Conservation (phyloP, 2,888 invertebrate species). For the Balanococcus diminutus region DNA sequence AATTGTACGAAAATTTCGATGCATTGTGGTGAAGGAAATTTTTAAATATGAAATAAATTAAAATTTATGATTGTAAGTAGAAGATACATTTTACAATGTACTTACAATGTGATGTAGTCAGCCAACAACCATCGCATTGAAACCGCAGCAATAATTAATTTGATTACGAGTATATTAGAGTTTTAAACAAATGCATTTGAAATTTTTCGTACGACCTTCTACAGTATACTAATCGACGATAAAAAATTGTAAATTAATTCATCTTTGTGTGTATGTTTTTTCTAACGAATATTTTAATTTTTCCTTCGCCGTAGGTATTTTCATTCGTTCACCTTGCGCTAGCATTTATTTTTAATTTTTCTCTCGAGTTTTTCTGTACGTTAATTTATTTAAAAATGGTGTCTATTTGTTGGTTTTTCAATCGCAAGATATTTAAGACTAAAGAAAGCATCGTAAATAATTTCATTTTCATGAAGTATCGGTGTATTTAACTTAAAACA, state of each 20-base stretch:
- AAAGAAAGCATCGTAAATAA: neutral
- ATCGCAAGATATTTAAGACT: neutral
- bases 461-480: neutral
- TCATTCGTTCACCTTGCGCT: neutral
- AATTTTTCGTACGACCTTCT: neutral
- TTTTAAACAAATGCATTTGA: neutral
- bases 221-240: neutral
- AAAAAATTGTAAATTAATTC: constrained; percentile 9
- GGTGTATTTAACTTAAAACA: neutral
- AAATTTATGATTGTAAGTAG: too few relatives aligned
- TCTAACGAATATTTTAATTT: neutral
- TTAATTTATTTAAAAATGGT: neutral
- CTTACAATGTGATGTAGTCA: neutral
- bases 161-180: neutral
- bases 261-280: neutral
- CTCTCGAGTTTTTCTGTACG: neutral
- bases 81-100: neutral
- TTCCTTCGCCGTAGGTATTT: neutral
- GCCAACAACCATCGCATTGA: neutral
- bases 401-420: neutral
- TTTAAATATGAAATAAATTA: too few relatives aligned
- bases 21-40: neutral
- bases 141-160: neutral
- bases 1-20: neutral
- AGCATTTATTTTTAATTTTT: neutral